A percentile compares a stretch with the other conserved stretches of the same genome.
Evolutionary conservation across 2,888 invertebrate genomes (phyloP).

Genomic region (Myathropa florea): DNA sequence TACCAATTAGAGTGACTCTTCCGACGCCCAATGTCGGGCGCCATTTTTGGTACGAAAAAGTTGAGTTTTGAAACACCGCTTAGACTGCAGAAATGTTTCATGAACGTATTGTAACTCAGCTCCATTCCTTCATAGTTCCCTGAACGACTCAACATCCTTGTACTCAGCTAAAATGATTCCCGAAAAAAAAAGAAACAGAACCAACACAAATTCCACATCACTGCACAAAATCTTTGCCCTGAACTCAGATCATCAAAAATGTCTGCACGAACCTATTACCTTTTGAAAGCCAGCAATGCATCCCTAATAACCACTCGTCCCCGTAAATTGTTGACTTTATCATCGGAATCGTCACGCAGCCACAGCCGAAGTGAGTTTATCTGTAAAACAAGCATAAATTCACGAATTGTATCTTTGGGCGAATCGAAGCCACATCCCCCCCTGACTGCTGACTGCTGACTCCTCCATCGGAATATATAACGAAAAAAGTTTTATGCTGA

Average conservation of each 20-base stretch:
- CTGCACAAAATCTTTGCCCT: not conserved
- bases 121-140: no score
- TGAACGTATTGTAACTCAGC: no score
- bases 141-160: no score
- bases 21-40: no score
- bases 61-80: no score
- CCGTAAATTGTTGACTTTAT: conserved; percentile 33
- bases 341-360: conserved; percentile 35
- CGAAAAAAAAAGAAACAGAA: no score
- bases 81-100: no score
- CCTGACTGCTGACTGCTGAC: no score
- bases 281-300: not conserved
- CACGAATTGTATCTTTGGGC: conserved; percentile 41
- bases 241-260: not conserved
- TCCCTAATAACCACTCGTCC: not conserved
- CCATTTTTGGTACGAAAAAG: no score
- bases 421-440: conserved; percentile 43
- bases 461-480: not conserved
- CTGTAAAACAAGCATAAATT: conserved; percentile 42
- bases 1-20: no score
- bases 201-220: not conserved
- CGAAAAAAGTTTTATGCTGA: conserved; percentile 31
- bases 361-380: not conserved
- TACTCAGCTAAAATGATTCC: no score
- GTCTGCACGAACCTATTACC: not conserved